Evolutionary conservation across 2,113 vertebrate species (phyloP).

Genomic region (Malurus alboscapulatus): DNA sequence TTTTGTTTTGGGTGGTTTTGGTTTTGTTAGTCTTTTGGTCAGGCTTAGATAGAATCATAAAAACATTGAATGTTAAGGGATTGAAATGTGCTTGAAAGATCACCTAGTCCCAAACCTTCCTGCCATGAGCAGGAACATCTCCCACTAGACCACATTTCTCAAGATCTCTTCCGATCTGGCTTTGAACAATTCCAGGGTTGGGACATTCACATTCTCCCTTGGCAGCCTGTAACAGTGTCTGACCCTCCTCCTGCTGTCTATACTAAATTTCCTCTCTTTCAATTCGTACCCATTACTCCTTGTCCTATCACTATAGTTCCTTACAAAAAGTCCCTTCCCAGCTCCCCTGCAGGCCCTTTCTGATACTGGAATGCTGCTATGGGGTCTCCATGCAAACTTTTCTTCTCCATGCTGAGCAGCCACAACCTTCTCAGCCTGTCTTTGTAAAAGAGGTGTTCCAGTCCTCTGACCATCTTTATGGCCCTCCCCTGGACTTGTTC

Average conservation of each 20-base stretch:
- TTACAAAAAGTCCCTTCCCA: background rate
- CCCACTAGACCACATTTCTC: background rate
- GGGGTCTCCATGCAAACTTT: background rate
- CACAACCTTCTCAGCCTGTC: background rate
- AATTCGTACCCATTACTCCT: background rate
- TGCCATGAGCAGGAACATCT: background rate
- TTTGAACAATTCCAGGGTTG: background rate
- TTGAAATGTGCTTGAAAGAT: background rate
- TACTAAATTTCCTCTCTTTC: background rate
- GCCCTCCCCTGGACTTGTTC: background rate
- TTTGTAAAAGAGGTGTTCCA: background rate
- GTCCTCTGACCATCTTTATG: background rate
- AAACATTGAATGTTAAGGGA: background rate
- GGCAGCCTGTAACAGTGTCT: background rate
- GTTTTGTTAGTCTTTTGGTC: background rate
- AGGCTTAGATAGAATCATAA: background rate
- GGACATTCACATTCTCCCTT: background rate
- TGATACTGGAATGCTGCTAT: background rate
- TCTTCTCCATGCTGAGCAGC: background rate
- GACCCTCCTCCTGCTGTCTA: background rate
- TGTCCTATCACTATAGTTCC: background rate
- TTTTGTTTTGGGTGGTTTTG: background rate
- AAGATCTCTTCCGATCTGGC: background rate
- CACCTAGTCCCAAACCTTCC: background rate
- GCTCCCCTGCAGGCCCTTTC: background rate